Percentiles rank a stretch among this genome's conserved stretches.
These are phyloP conservation scores for Pristionchus maxplancki DNA, from an alignment of 2,888 invertebrate genomes.

Conservation along the genomic window DNA sequence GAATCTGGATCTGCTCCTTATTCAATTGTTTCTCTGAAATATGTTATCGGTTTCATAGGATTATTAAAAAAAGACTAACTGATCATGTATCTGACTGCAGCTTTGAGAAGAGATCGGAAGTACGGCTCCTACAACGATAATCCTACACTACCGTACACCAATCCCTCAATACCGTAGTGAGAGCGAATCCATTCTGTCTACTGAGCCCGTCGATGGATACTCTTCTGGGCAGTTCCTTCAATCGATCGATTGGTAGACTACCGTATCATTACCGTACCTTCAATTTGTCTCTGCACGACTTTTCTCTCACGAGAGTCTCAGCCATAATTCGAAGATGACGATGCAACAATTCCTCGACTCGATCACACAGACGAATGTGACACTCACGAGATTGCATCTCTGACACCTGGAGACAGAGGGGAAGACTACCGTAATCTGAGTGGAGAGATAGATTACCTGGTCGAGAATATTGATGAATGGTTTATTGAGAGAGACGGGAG, in stretches of 20 bases:
- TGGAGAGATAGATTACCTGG: slow-evolving; percentile 62
- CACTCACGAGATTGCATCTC: slow-evolving; percentile 65
- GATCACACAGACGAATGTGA: slow-evolving; percentile 66
- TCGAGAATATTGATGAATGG: slow-evolving; percentile 78
- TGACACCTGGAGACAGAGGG: slow-evolving; percentile 58
- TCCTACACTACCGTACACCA: slow-evolving; percentile 25
- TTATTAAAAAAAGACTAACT: slow-evolving; percentile 52
- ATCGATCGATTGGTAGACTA: not conserved
- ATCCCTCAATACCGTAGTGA: slow-evolving; percentile 48
- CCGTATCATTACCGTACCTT: slow-evolving; percentile 52
- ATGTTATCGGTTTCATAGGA: not conserved
- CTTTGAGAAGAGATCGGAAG: slow-evolving; percentile 71
- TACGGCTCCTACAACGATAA: slow-evolving; percentile 70
- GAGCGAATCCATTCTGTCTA: slow-evolving; percentile 57
- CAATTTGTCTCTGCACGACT: slow-evolving; percentile 63
- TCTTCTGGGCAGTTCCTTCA: slow-evolving; percentile 61
- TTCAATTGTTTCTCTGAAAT: slow-evolving; percentile 50
- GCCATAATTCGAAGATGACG: slow-evolving; percentile 66
- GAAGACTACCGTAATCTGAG: slow-evolving; percentile 9
- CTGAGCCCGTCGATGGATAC: slow-evolving; percentile 58
- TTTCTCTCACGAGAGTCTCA: slow-evolving; percentile 67
- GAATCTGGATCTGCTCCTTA: slow-evolving; percentile 53
- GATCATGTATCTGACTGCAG: slow-evolving; percentile 60
- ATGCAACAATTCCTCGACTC: slow-evolving; percentile 73
- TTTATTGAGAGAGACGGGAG: slow-evolving; percentile 75